These are phyloP conservation scores for Polyommatus icarus DNA, from an alignment of 2,888 invertebrate species.

Conservation along the genomic window DNA sequence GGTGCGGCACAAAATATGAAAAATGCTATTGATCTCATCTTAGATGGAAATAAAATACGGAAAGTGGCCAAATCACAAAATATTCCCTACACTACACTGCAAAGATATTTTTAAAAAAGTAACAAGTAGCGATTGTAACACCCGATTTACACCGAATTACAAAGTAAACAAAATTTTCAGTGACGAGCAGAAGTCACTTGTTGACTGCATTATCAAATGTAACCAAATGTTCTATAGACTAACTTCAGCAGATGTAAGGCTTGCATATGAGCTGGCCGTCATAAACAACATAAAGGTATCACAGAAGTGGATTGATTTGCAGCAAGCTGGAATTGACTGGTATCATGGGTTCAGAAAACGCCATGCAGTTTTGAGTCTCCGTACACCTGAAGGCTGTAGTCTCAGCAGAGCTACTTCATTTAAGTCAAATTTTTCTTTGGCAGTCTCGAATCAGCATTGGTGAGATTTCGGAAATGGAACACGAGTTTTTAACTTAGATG, in stretches of 20 bases:
- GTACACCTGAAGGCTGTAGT: too few relatives aligned
- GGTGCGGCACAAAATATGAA: conserved; percentile 37
- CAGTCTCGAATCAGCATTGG: too few relatives aligned
- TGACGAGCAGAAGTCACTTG: conserved; percentile 17
- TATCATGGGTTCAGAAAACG: conserved; percentile 19
- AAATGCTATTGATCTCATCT: conserved; percentile 32
- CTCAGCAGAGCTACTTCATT: too few relatives aligned
- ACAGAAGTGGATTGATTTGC: conserved; percentile 15
- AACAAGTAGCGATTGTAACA: conserved; percentile 5
- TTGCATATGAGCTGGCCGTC: conserved; percentile 3
- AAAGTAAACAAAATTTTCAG: conserved; percentile 24
- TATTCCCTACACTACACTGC: conserved; percentile 34
- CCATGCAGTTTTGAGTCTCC: too few relatives aligned
- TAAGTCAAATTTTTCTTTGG: too few relatives aligned
- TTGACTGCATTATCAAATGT: conserved; percentile 30
- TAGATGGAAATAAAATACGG: conserved; percentile 33
- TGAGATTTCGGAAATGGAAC: conserved; percentile 37
- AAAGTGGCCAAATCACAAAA: conserved; percentile 28
- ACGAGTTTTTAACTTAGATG: conserved; percentile 52
- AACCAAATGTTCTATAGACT: conserved; percentile 33
- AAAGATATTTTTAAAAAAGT: conserved; percentile 35
- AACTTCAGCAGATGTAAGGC: not conserved
- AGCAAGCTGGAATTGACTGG: conserved; percentile 25
- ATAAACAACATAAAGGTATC: conserved; percentile 22
- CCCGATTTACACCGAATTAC: conserved; percentile 16